These are phyloP conservation scores for Chunga burmeisteri DNA, from an alignment of 2,113 vertebrate species.

Conservation along the genomic window DNA sequence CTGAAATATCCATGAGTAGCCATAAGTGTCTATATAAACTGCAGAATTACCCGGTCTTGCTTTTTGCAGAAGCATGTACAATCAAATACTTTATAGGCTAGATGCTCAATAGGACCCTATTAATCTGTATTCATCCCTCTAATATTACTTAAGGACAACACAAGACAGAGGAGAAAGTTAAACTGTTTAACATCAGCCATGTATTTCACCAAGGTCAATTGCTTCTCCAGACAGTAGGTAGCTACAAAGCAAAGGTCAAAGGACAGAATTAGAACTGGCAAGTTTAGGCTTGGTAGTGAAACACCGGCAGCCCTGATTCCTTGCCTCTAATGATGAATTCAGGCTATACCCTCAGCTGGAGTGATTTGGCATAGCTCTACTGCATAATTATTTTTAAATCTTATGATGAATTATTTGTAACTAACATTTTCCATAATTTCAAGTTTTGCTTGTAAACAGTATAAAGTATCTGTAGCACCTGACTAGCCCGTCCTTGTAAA, in stretches of 20 bases:
- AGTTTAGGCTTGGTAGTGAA: neutral
- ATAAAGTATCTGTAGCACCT: neutral
- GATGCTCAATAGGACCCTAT: neutral
- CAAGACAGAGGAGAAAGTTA: neutral
- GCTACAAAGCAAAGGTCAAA: neutral
- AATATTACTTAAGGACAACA: neutral
- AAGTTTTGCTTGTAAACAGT: neutral
- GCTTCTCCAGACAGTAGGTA: neutral
- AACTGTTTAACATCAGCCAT: neutral
- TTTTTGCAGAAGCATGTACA: neutral
- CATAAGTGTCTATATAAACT: neutral
- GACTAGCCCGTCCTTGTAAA: fast-evolving
- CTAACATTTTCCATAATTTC: neutral
- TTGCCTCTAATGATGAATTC: neutral
- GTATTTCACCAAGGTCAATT: neutral
- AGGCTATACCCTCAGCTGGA: neutral
- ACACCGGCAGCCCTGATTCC: neutral
- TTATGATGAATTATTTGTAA: neutral
- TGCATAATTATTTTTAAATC: neutral
- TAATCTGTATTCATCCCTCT: neutral
- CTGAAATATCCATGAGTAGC: neutral
- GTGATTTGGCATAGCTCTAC: neutral
- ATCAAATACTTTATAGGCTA: neutral
- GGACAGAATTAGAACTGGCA: neutral
- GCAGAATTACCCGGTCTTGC: neutral